These are phyloP conservation scores for Proctacanthus coquilletti DNA, from an alignment of 1,140 invertebrate species.

Conservation along the genomic window DNA sequence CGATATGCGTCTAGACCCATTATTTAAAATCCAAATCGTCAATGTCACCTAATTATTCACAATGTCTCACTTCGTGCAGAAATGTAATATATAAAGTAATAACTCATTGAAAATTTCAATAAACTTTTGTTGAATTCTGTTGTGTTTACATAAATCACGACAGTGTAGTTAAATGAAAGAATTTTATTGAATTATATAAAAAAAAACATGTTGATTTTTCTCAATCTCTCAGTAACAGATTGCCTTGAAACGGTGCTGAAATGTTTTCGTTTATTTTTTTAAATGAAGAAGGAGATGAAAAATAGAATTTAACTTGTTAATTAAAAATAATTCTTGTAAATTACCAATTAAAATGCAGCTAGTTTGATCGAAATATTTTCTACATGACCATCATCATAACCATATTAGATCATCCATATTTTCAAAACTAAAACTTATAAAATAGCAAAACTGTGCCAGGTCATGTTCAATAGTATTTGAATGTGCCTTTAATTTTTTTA, in stretches of 20 bases:
- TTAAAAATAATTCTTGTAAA: background rate
- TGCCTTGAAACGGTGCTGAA: slow-evolving; percentile 2
- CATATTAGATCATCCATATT: background rate
- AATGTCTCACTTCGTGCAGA: too few relatives aligned
- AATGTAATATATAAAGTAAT: background rate
- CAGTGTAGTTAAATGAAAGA: background rate
- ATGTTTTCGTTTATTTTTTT: background rate
- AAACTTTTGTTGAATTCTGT: background rate
- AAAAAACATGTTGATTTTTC: background rate
- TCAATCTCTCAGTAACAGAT: too few relatives aligned
- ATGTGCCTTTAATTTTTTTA: too few relatives aligned
- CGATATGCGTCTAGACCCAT: too few relatives aligned
- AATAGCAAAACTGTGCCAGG: slow-evolving; percentile 9
- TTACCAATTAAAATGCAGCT: background rate
- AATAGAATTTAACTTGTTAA: background rate
- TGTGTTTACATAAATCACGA: too few relatives aligned
- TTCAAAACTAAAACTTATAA: slow-evolving; percentile 10
- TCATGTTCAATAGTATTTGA: too few relatives aligned
- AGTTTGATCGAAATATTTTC: background rate
- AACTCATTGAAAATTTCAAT: background rate
- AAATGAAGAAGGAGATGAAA: background rate
- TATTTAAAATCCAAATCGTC: too few relatives aligned
- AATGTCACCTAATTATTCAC: too few relatives aligned
- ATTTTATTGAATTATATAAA: background rate
- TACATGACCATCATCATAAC: background rate